phyloP scores from a whole-genome alignment of 2,113 vertebrate genomes.

The Hydrochoerus hydrochaeris region DNA sequence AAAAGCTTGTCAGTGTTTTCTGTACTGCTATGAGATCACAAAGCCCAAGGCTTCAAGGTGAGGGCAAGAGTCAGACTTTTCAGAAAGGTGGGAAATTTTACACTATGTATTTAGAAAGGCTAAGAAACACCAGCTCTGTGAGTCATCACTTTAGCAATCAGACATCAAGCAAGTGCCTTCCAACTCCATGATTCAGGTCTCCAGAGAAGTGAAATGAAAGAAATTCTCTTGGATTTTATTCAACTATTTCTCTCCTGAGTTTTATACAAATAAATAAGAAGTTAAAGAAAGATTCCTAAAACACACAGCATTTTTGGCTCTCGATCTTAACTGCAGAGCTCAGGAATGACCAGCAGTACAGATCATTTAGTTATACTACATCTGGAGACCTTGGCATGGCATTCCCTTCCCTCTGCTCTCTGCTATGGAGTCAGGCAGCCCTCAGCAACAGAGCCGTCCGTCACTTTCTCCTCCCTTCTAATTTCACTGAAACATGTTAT shows the following conservation, averaged over 20 bases:
- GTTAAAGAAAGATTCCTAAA: background rate
- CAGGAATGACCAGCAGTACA: background rate
- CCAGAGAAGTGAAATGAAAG: slow-evolving; percentile 35
- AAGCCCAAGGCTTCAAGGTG: background rate
- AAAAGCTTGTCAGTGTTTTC: background rate
- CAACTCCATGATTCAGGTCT: background rate
- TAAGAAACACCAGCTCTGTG: background rate
- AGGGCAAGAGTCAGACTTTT: background rate
- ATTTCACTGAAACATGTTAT: slow-evolving; percentile 23
- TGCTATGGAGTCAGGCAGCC: background rate
- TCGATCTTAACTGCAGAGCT: background rate
- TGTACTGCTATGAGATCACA: background rate
- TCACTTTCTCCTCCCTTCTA: background rate
- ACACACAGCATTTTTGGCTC: background rate
- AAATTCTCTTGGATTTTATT: slow-evolving; percentile 1
- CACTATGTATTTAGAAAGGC: background rate
- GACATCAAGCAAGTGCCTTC: background rate
- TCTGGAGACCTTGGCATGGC: background rate
- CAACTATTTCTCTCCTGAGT: slow-evolving; percentile 38
- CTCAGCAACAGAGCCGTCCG: background rate
- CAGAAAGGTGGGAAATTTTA: background rate
- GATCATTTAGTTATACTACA: background rate
- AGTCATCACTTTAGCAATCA: background rate
- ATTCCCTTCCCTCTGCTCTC: background rate
- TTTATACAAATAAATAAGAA: slow-evolving; percentile 61